Percentiles rank a stretch among this genome's conserved stretches.
Conservation (phyloP, 2,113 vertebrate species). For the Capreolus pygargus region DNA sequence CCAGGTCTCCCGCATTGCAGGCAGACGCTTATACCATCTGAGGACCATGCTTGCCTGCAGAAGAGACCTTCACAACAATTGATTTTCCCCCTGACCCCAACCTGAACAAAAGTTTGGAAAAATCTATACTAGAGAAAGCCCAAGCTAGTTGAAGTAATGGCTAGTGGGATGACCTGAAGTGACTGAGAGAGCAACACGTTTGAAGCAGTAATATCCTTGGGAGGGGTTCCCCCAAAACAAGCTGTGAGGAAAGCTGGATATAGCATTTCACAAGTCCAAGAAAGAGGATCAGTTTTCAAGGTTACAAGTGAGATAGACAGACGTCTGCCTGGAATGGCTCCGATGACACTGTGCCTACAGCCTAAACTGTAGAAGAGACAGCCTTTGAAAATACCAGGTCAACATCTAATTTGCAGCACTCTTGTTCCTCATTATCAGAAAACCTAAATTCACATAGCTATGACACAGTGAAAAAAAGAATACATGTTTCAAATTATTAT, state of each 20-base stretch:
- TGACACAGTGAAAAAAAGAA: not conserved
- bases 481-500: not conserved
- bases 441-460: not conserved
- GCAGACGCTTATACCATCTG: fast-evolving
- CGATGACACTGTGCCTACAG: not conserved
- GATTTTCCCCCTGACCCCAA: too few species aligned
- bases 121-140: not conserved
- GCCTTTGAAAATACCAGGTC: not conserved
- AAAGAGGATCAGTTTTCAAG: not conserved
- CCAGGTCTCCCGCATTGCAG: not conserved
- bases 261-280: not conserved
- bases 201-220: not conserved
- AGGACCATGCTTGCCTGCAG: not conserved
- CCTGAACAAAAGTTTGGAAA: not conserved
- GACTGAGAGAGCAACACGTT: not conserved
- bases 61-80: not conserved
- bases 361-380: not conserved
- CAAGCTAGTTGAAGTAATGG: not conserved
- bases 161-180: not conserved
- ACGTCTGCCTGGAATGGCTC: not conserved
- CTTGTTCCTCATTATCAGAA: not conserved
- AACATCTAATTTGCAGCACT: not conserved
- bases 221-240: not conserved
- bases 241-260: not conserved
- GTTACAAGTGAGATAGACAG: not conserved